These are phyloP conservation scores for Abrostola triplasia DNA, from an alignment of 2,888 invertebrate genomes.

Conservation along the genomic window DNA sequence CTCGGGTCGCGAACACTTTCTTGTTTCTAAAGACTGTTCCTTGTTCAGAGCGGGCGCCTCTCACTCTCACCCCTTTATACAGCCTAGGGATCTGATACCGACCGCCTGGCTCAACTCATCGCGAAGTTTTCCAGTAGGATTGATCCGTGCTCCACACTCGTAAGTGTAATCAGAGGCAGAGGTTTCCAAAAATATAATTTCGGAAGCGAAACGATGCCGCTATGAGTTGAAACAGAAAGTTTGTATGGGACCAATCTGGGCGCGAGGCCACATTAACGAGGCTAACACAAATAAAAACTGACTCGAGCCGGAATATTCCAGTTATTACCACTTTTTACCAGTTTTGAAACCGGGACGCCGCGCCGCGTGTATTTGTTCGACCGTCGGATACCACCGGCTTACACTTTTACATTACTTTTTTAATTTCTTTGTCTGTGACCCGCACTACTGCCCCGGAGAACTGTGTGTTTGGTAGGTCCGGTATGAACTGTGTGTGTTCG, in stretches of 20 bases:
- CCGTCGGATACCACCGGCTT: slow-evolving; percentile 5
- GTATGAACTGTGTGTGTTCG: background rate
- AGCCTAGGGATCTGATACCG: background rate
- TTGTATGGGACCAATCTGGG: slow-evolving; percentile 49
- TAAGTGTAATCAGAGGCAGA: background rate
- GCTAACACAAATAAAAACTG: slow-evolving; percentile 56
- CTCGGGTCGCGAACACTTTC: slow-evolving; percentile 16
- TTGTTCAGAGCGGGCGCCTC: background rate
- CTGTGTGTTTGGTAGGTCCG: too few relatives aligned
- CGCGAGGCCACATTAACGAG: slow-evolving; percentile 40
- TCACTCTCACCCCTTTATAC: slow-evolving; percentile 11
- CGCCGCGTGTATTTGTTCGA: slow-evolving; percentile 8
- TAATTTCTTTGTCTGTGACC: slow-evolving; percentile 5
- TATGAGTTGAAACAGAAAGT: slow-evolving; percentile 47
- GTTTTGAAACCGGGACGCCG: slow-evolving; percentile 34
- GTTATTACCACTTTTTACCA: slow-evolving; percentile 53
- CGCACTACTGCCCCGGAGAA: background rate
- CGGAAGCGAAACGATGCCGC: slow-evolving; percentile 23
- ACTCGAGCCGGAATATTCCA: slow-evolving; percentile 49
- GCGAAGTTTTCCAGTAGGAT: too few relatives aligned
- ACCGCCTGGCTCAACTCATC: background rate
- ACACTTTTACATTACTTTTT: slow-evolving; percentile 16
- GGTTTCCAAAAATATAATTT: slow-evolving; percentile 29
- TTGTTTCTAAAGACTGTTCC: slow-evolving; percentile 10
- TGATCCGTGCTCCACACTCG: background rate